phyloP scores from a whole-genome alignment of 1,140 invertebrate genomes.

The Physella acuta region DNA sequence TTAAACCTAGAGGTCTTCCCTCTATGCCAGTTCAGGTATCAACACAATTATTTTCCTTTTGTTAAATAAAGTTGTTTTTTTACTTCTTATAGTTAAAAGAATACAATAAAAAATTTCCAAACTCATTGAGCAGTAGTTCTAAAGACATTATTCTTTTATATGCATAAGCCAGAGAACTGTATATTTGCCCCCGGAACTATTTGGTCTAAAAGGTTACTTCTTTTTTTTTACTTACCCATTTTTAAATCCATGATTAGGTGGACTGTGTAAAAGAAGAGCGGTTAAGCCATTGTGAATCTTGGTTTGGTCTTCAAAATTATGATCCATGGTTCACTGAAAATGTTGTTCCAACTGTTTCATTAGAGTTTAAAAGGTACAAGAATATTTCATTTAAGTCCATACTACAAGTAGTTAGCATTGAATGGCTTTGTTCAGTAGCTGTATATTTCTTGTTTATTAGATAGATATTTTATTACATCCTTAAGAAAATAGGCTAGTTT shows the following conservation, averaged over 20 bases:
- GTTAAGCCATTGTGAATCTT: constrained; percentile 8
- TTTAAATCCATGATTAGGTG: constrained; percentile 17
- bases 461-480: background rate
- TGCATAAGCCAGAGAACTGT: too few relatives aligned
- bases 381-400: background rate
- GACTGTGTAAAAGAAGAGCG: constrained; percentile 24
- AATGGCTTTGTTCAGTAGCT: background rate
- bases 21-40: constrained; percentile 36
- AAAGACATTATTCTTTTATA: too few relatives aligned
- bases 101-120: too few relatives aligned
- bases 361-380: constrained; percentile 30
- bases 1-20: constrained; percentile 25
- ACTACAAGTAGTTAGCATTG: background rate
- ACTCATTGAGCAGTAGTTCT: too few relatives aligned
- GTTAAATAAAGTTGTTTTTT: too few relatives aligned
- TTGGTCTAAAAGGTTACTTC: too few relatives aligned
- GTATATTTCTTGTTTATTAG: background rate
- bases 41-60: too few relatives aligned
- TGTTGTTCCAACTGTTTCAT: constrained; percentile 27
- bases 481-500: background rate
- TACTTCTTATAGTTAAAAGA: too few relatives aligned
- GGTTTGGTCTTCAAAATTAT: constrained; percentile 13
- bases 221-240: background rate
- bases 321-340: constrained; percentile 24
- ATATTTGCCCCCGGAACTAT: too few relatives aligned